Base-by-base conservation (phyloP, 1,140 invertebrate species). In the Bombus impatiens region DNA sequence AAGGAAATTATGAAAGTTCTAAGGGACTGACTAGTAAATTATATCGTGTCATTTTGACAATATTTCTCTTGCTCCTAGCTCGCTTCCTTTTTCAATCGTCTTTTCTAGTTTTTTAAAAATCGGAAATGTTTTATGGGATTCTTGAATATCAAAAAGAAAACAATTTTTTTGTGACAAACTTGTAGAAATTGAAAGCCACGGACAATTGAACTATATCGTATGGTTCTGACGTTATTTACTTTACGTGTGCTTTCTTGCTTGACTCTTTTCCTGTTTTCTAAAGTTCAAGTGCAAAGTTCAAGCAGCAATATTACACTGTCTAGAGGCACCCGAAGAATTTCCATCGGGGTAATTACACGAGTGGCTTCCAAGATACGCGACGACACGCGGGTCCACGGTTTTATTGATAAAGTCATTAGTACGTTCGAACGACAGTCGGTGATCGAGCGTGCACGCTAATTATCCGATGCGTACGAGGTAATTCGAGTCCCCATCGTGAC, bases 391-490 rank as follows among this genome's bases (percentile, higher is more conserved):
- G 72, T 18, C 15, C 62, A 28, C 4, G 57, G 37, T 32, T 67
- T 86, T 88, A 88, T 88, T 78, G 87, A 88, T 88, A 88, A 88
- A 88, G 87, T 88, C 87, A 88, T 88, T 88, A 88, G 87, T 72
- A 82, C 13, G 6, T 42, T 53, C 77, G 83, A 62, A 81, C 71
- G 83, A 77, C 70, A 59, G 86, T 68, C 77, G 83, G 15, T 76
- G 83, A 86, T 88, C 74, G 78, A 80, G 47, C 74, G 77, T 82
- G 78, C 83, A 86, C 72, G 81, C 82, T 91, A 91, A 91, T 91
- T 91, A 91, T 88, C 81, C 68, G 62, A 88, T 68, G 68, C 72
- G 70, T 82, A 86, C 80, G 83, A 90, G 78, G 82, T 86, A 90
- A 86, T 90, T 83, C 72, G 82, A 86, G 82, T 44, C 59, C 77